Base-by-base conservation (phyloP, 2,797 vertebrate genomes). In the Rhincodon typus region DNA sequence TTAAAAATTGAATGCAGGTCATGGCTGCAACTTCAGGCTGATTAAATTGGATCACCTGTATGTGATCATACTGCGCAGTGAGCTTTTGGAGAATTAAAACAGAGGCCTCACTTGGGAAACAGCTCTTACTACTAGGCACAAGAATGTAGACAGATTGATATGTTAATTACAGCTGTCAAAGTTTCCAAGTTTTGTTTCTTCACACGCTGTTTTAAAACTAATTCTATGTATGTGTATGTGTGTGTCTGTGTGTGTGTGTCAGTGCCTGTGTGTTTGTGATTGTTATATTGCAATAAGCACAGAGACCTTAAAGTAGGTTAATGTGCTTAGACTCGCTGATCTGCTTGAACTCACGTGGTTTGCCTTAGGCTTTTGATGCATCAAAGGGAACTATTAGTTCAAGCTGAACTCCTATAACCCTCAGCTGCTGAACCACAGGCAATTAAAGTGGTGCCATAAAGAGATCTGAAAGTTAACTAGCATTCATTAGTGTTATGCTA, bases 301-400 rank as follows among this genome's bases (percentile, higher is more conserved):
- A 91, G 17, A 91, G 88, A 91, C 57, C 53, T 21, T 91, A 67
- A 23, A 69, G 90, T 38, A 4, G 62, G 62, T 3, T 42, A 93
- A 93, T 69, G 66, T 12, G 57, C 88, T 91, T 91, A 62, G 88
- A 91, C 57, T n/a, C 88, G 19, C 34, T 91, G 88, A 66, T 57
- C 57, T 62, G 90, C 90, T 93, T 93, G 90, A n/a, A 93, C 62
- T 93, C 62, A 93, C 42, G 62, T 93, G 90, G 90, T n/a, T 38
- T 69, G 90, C 90, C 90, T 69, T 2, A 69, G 90, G 90, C 62
- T 38, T 21, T 67, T 42, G 62, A 23, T 25, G 66, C 62, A 93
- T 93, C 90, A 93, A 93, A 93, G 90, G n/a, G 34, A 93, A 42
- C 90, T 93, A 93, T 93, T 93, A 93, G 90, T 93, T 93, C 90